These are phyloP conservation scores for Bombylius major DNA, from an alignment of 2,888 invertebrate genomes.

Conservation along the genomic window DNA sequence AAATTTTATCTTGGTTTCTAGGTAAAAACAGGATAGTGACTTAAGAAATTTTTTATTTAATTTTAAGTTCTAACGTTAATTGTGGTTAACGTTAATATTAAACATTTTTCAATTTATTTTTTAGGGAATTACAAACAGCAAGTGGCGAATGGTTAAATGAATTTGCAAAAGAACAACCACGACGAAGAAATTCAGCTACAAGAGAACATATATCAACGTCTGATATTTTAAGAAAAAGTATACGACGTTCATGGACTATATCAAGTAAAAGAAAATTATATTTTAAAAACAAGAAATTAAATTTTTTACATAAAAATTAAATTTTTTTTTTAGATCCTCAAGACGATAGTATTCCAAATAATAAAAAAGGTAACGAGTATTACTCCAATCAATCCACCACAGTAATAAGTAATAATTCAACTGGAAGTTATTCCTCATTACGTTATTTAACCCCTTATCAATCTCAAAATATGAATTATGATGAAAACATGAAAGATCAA, in stretches of 20 bases:
- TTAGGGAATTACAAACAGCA: constrained; percentile 54
- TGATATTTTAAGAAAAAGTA: constrained; percentile 52
- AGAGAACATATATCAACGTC: constrained; percentile 41
- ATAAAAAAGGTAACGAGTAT: constrained; percentile 1
- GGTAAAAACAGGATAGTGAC: no score
- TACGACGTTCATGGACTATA: constrained; percentile 58
- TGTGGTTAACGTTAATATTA: no score
- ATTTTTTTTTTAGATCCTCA: constrained; percentile 26
- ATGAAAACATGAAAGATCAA: constrained; percentile 23
- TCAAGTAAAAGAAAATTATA: constrained; percentile 42
- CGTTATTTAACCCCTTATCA: constrained; percentile 27
- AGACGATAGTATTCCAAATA: constrained; percentile 22
- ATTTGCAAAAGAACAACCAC: constrained; percentile 42
- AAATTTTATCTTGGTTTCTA: no score
- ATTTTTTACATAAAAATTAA: constrained; percentile 29
- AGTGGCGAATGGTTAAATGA: constrained; percentile 59
- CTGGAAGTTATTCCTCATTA: constrained; percentile 29
- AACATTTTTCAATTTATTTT: constrained; percentile 25
- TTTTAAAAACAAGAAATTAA: background rate
- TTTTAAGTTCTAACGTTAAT: no score
- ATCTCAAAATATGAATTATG: constrained; percentile 16
- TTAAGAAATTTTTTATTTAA: no score
- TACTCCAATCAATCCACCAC: constrained; percentile 9
- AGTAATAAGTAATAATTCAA: constrained; percentile 35
- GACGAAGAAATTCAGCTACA: constrained; percentile 32